Percentiles rank a stretch among this genome's conserved stretches.
These are phyloP conservation scores for Erynnis tages DNA, from an alignment of 2,888 invertebrate genomes.

Conservation along the genomic window DNA sequence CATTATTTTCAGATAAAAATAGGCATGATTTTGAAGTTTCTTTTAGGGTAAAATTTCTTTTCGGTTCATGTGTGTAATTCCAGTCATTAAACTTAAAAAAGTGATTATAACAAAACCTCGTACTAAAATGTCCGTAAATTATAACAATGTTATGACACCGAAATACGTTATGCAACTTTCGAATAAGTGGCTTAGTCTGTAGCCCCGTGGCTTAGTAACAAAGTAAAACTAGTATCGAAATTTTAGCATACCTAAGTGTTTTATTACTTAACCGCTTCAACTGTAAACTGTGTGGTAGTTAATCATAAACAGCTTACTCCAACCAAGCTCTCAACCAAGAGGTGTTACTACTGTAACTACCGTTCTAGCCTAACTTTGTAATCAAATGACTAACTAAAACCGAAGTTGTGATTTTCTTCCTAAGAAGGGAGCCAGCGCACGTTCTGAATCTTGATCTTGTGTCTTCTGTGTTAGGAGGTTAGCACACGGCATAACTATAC, in stretches of 20 bases:
- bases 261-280: neutral
- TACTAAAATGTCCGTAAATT: too few relatives aligned
- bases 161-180: too few relatives aligned
- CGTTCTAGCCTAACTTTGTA: conserved; percentile 30
- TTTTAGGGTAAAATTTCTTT: too few relatives aligned
- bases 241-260: neutral
- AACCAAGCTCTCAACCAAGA: conserved; percentile 14
- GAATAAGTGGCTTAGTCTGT: too few relatives aligned
- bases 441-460: conserved; percentile 29
- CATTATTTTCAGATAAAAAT: too few relatives aligned
- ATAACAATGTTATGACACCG: too few relatives aligned
- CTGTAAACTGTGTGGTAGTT: conserved; percentile 4
- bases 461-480: neutral
- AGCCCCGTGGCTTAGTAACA: too few relatives aligned
- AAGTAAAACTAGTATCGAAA: too few relatives aligned
- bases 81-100: too few relatives aligned
- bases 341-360: conserved; percentile 28
- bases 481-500: conserved; percentile 6
- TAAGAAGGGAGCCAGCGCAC: conserved; percentile 23
- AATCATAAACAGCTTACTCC: conserved; percentile 20
- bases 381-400: conserved; percentile 35
- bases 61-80: too few relatives aligned
- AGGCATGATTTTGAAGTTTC: too few relatives aligned
- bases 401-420: conserved; percentile 35
- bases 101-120: too few relatives aligned